Conservation (phyloP, 2,113 vertebrate species). For the Corythoichthys intestinalis region DNA sequence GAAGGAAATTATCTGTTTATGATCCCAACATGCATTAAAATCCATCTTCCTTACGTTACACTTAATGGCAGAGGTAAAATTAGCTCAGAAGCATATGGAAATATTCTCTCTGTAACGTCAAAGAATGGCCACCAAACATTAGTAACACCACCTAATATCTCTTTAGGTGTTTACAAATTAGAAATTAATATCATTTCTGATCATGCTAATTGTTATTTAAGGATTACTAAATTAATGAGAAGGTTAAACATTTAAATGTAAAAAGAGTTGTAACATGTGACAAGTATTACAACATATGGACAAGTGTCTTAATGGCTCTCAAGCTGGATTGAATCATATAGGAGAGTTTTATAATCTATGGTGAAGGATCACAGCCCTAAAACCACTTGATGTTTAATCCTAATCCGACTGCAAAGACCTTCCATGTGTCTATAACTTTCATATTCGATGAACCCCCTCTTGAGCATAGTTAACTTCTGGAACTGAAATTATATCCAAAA, state of each 20-base stretch:
- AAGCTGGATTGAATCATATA: constrained; percentile 32
- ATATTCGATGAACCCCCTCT: constrained; percentile 1
- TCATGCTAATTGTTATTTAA: not conserved
- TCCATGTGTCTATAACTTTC: not conserved
- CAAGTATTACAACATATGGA: constrained; percentile 9
- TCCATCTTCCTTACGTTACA: too few relatives aligned
- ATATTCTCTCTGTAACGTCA: too few relatives aligned
- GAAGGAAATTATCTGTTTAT: too few relatives aligned
- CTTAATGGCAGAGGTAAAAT: too few relatives aligned
- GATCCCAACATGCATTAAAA: too few relatives aligned
- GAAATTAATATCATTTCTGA: not conserved
- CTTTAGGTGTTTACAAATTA: not conserved
- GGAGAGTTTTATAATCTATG: constrained; percentile 51
- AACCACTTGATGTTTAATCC: constrained; percentile 54
- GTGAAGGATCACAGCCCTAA: constrained; percentile 31
- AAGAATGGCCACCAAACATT: too few relatives aligned
- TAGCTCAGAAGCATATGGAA: too few relatives aligned
- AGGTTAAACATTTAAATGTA: not conserved
- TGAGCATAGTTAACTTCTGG: not conserved
- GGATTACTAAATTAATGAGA: not conserved
- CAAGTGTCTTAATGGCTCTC: constrained; percentile 36
- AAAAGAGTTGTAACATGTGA: constrained; percentile 17
- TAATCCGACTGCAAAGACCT: constrained; percentile 56
- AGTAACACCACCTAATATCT: not conserved
- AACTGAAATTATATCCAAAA: not conserved